Base-by-base conservation (phyloP, 2,113 vertebrate genomes). In the Caracal caracal region DNA sequence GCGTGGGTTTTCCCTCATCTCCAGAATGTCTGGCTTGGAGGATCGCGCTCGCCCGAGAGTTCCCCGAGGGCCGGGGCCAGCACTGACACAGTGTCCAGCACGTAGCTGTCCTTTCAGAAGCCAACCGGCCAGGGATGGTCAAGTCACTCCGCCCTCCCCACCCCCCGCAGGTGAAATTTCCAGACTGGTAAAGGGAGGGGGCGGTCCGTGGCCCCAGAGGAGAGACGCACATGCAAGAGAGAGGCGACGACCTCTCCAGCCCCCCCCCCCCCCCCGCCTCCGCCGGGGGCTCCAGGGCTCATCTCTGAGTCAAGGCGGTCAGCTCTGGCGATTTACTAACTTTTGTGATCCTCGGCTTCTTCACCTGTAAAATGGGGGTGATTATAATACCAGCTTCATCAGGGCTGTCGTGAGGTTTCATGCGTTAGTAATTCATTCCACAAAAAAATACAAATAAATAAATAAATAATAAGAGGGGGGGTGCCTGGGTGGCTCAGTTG, bases 261-360 rank as follows among this genome's bases (percentile, higher is more conserved):
- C 1, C 53, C 7, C 6, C 40, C 6, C 40, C 40, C 40, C 6
- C 7, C 6, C 40, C 40, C 6, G 1, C 6, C 43, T 8, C 43
- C 9, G 1, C 8, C 10, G 3, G 47, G 22, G 37, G 10, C 17
- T 10, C 24, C 3, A 7, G 0, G 6, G 47, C 59, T 53, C 2
- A n/a, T 11, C 5, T 70, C 63, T 68, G 30, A 10, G 30, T 33
- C 71, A 1, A 8, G 22, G 59, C 35, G 17, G 13, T n/a, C 43
- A 33, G 10, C 73, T 5, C 28, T 20, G 63, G 5, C 1, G 26
- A 63, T 19, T 68, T 20, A 20, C 15, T 37, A 10, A 49, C 28
- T 61, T 65, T 61, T 83, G 26, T 59, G 40, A 40, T 24, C 24
- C 26, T 78, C 22, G 2, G 35, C 11, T 40, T 88, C 43, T 56